Evolutionary conservation across 2,797 vertebrate species (phyloP).

Genomic region (Sebastes kiyomatsui): DNA sequence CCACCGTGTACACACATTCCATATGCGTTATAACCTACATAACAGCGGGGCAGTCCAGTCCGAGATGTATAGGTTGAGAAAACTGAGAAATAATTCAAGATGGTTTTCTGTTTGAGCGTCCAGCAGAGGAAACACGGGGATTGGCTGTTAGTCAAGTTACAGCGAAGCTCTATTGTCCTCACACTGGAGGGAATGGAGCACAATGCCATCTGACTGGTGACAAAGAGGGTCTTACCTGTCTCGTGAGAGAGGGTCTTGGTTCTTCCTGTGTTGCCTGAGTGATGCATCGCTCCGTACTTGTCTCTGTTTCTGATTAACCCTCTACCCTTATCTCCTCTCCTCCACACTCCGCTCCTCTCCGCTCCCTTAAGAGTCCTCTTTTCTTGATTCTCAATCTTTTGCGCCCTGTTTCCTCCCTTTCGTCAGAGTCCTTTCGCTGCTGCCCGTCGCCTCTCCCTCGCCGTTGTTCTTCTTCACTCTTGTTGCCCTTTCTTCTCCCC

Average conservation of each 20-base stretch:
- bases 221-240: slow-evolving; percentile 81
- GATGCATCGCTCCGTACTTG: slow-evolving; percentile 84
- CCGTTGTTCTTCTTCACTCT: slow-evolving; percentile 34
- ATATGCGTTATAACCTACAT: slow-evolving; percentile 43
- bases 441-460: slow-evolving; percentile 33
- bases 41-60: slow-evolving; percentile 7
- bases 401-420: slow-evolving; percentile 32
- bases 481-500: slow-evolving; percentile 44
- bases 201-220: slow-evolving; percentile 20
- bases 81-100: slow-evolving; percentile 29
- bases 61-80: slow-evolving; percentile 4
- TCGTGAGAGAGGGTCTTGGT: slow-evolving; percentile 85
- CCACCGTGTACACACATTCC: slow-evolving; percentile 14
- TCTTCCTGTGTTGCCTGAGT: slow-evolving; percentile 82
- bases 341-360: slow-evolving; percentile 71
- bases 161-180: slow-evolving; percentile 42
- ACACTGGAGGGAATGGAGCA: slow-evolving; percentile 3
- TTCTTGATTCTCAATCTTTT: slow-evolving; percentile 72
- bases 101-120: neutral
- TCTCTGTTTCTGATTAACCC: slow-evolving; percentile 70
- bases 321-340: slow-evolving; percentile 72
- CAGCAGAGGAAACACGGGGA: slow-evolving; percentile 12
- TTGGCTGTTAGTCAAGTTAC: slow-evolving; percentile 27
- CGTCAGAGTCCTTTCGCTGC: slow-evolving; percentile 44
- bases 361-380: slow-evolving; percentile 70